Percentiles rank a stretch among this genome's conserved stretches.
phyloP scores from a whole-genome alignment of 2,797 vertebrate genomes.

The Miichthys miiuy region DNA sequence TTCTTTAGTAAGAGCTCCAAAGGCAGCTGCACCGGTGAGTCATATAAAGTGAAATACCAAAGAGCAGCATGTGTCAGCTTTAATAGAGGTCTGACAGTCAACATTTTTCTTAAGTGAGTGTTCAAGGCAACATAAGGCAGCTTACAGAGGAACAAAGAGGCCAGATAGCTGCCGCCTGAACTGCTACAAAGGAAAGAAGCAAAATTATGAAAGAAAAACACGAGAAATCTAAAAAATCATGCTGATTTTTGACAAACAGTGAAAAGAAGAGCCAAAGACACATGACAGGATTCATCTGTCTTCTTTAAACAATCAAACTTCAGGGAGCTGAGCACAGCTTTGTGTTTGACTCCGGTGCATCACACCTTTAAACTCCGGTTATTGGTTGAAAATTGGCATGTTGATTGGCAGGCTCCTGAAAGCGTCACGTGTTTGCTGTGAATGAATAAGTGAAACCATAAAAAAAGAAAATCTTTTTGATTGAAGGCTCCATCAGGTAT shows the following conservation, averaged over 20 bases:
- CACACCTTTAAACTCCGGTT: neutral
- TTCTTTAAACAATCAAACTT: no score
- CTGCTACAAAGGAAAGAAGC: neutral
- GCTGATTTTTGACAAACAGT: neutral
- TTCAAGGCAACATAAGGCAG: slow-evolving; percentile 47
- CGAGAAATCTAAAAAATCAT: neutral
- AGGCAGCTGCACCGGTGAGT: slow-evolving; percentile 52
- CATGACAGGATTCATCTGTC: neutral
- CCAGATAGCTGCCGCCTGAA: slow-evolving; percentile 17
- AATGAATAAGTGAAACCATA: no score
- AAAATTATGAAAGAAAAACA: neutral
- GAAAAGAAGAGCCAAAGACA: neutral
- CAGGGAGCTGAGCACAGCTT: no score
- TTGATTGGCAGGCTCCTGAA: no score
- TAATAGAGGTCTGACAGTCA: slow-evolving; percentile 59
- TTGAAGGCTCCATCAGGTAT: no score
- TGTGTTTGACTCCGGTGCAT: neutral
- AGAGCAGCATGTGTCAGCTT: slow-evolving; percentile 67
- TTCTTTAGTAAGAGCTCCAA: slow-evolving; percentile 33
- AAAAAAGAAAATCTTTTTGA: no score
- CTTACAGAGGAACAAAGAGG: slow-evolving; percentile 53
- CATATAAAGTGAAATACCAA: slow-evolving; percentile 59
- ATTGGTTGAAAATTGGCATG: neutral
- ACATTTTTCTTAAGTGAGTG: slow-evolving; percentile 45
- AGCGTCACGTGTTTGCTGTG: no score